phyloP scores from a whole-genome alignment of 2,888 invertebrate genomes.

The Aleiodes alternator region DNA sequence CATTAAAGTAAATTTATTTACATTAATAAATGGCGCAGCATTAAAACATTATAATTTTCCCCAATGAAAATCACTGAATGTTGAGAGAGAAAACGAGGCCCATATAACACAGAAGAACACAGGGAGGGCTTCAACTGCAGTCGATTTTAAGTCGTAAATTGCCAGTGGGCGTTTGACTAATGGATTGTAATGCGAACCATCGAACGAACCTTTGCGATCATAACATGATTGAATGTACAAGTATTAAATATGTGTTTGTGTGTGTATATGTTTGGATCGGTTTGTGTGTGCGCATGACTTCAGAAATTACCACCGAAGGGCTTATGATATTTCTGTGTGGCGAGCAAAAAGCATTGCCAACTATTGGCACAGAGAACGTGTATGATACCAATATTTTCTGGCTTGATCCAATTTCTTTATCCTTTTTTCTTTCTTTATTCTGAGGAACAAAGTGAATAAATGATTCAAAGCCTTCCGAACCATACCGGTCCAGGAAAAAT shows the following conservation, averaged over 20 bases:
- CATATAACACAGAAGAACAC: conserved; percentile 38
- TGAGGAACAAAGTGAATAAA: too few relatives aligned
- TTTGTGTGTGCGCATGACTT: background rate
- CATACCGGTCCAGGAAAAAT: too few relatives aligned
- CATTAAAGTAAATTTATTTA: conserved; percentile 2
- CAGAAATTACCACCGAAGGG: background rate
- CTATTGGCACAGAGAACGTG: too few relatives aligned
- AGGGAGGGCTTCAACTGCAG: conserved; percentile 37
- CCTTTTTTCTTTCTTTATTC: too few relatives aligned
- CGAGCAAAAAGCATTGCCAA: background rate
- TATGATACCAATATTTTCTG: too few relatives aligned
- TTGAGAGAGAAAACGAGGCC: conserved; percentile 34
- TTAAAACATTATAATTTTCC: conserved; percentile 47
- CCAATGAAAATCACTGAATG: conserved; percentile 39
- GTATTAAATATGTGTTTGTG: background rate
- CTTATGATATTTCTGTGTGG: background rate
- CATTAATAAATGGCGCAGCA: conserved; percentile 49
- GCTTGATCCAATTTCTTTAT: too few relatives aligned
- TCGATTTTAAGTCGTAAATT: conserved; percentile 62
- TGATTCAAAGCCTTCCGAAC: too few relatives aligned
- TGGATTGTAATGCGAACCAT: conserved; percentile 66
- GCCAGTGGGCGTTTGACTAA: conserved; percentile 66
- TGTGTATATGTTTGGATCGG: background rate
- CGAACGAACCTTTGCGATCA: conserved; percentile 53
- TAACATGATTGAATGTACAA: conserved; percentile 40